Conservation (phyloP, 1,140 invertebrate genomes). For the Lamellibrachia luymesi region DNA sequence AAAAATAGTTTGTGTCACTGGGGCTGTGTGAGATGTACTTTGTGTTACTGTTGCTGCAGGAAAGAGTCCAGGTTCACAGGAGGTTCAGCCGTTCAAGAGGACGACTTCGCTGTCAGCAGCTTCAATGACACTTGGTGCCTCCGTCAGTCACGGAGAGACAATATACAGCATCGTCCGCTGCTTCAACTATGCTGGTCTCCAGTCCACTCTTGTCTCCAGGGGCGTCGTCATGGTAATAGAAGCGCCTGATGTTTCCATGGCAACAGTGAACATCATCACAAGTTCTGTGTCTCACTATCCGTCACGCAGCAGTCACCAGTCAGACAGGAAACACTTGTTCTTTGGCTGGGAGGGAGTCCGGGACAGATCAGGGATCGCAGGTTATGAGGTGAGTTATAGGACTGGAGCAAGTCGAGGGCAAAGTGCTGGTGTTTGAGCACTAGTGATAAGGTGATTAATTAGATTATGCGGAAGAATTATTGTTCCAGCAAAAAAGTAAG, state of each 20-base stretch:
- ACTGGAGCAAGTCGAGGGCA: too few species aligned
- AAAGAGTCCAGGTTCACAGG: neutral
- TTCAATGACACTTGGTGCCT: neutral
- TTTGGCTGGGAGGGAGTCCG: neutral
- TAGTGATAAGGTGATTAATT: too few species aligned
- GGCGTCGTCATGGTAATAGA: neutral
- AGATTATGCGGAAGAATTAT: too few species aligned
- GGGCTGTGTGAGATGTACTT: too few species aligned
- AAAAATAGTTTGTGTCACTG: too few species aligned
- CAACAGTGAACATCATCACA: neutral
- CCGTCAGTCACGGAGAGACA: neutral
- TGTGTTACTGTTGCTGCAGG: neutral
- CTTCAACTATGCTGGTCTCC: neutral
- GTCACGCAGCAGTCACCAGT: neutral
- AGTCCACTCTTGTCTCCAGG: neutral
- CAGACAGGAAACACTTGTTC: neutral
- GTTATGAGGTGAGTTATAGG: neutral
- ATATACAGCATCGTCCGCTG: neutral
- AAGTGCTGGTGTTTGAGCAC: too few species aligned
- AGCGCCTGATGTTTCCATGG: neutral
- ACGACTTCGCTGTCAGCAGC: neutral
- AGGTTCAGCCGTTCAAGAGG: neutral
- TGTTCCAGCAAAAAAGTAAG: too few species aligned
- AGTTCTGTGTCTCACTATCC: neutral
- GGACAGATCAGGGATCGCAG: neutral